Conservation (phyloP, 1,140 invertebrate genomes). For the Calosoma granatense region DNA sequence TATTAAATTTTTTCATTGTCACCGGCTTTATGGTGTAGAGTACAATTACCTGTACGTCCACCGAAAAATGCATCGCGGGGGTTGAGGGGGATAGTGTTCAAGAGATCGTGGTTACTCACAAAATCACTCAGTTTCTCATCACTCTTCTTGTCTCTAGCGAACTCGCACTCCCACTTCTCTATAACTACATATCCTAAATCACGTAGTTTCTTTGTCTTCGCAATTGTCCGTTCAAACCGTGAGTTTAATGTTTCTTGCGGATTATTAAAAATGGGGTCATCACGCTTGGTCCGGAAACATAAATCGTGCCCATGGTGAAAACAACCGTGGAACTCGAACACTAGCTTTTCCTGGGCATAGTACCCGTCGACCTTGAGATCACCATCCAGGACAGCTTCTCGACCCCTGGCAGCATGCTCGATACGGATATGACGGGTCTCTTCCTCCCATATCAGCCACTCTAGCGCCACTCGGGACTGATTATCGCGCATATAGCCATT, state of each 20-base stretch:
- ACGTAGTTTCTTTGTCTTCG: background rate
- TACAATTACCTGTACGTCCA: slow-evolving; percentile 28
- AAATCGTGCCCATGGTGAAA: slow-evolving; percentile 12
- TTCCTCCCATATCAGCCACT: background rate
- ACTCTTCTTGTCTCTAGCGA: background rate
- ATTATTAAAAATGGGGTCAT: background rate
- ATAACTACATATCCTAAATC: background rate
- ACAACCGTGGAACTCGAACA: slow-evolving; percentile 15
- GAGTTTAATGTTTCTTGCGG: background rate
- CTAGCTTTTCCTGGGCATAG: background rate
- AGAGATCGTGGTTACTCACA: background rate
- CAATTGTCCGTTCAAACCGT: background rate
- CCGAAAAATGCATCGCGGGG: slow-evolving; percentile 21
- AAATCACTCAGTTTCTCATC: background rate
- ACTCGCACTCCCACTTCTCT: background rate
- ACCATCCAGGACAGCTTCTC: slow-evolving; percentile 10
- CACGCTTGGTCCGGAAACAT: background rate
- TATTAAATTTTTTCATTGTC: slow-evolving; percentile 30
- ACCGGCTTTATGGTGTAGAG: slow-evolving; percentile 20
- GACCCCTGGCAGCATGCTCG: slow-evolving; percentile 7
- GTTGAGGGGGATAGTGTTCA: background rate
- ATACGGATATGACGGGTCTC: slow-evolving; percentile 7
- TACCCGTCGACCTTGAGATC: slow-evolving; percentile 12
- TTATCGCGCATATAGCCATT: background rate
- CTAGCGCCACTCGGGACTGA: background rate